Conservation (phyloP, 2,797 vertebrate genomes). For the Vireo griseus region DNA sequence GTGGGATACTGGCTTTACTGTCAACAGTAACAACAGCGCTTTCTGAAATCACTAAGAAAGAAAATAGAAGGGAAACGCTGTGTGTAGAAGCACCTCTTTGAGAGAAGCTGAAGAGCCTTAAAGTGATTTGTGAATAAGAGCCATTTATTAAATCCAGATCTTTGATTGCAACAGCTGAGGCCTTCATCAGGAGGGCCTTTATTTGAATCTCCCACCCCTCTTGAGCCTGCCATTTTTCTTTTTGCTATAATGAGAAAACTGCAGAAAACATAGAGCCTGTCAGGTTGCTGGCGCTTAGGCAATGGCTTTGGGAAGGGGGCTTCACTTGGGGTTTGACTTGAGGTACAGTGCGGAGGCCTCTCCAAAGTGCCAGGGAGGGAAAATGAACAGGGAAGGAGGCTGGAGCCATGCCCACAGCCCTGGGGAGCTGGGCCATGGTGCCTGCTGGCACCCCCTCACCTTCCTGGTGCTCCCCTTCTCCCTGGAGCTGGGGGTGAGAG, state of each 20-base stretch:
- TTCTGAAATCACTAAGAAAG: conserved; percentile 59
- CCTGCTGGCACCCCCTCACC: accelerated
- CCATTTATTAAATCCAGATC: conserved; percentile 87
- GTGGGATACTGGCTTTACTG: conserved; percentile 70
- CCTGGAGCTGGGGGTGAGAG: neutral
- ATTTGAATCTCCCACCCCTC: conserved; percentile 53
- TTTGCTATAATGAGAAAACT: conserved; percentile 38
- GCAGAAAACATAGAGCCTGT: conserved; percentile 17
- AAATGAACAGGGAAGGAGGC: neutral
- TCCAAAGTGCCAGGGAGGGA: neutral
- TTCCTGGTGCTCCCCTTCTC: neutral
- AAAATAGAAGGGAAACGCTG: conserved; percentile 69
- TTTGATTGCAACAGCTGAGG: conserved; percentile 71
- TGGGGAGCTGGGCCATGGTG: neutral
- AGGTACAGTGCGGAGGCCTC: neutral
- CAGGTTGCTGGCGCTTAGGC: conserved; percentile 6
- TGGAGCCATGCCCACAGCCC: neutral
- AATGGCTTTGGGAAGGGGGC: conserved; percentile 8
- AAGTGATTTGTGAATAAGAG: conserved; percentile 93
- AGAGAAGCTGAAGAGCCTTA: conserved; percentile 91
- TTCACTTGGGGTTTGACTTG: neutral
- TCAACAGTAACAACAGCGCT: conserved; percentile 52
- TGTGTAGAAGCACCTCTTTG: conserved; percentile 76
- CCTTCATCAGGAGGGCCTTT: conserved; percentile 68
- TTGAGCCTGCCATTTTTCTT: conserved; percentile 21